These are phyloP conservation scores for Leucopsar rothschildi DNA, from an alignment of 2,113 vertebrate genomes.

Conservation along the genomic window DNA sequence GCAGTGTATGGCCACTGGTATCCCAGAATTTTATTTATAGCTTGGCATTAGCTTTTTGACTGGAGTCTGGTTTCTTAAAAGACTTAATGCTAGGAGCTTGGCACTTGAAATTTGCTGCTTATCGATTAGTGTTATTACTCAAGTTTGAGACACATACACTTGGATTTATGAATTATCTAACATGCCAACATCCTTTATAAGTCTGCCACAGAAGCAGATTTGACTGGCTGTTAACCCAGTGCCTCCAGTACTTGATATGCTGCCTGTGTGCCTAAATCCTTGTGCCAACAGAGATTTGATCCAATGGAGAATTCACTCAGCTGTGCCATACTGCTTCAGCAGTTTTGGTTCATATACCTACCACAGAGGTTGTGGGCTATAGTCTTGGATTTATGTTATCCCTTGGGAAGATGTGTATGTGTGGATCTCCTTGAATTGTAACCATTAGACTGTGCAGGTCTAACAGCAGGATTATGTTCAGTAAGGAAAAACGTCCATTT, in stretches of 20 bases:
- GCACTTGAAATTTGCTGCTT: background rate
- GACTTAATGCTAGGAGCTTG: background rate
- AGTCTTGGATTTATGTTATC: background rate
- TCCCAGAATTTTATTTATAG: background rate
- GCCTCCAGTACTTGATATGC: background rate
- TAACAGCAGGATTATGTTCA: background rate
- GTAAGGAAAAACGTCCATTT: background rate
- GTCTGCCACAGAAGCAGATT: background rate
- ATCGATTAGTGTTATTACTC: background rate
- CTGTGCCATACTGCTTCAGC: background rate
- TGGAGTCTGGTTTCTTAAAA: background rate
- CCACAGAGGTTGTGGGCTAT: background rate
- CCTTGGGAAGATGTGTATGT: background rate
- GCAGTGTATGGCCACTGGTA: background rate
- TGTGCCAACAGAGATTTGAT: background rate
- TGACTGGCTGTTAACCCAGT: background rate
- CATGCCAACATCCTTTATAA: background rate
- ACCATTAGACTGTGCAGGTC: background rate
- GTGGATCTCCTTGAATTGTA: background rate
- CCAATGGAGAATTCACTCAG: background rate
- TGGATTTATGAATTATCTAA: background rate
- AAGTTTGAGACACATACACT: background rate
- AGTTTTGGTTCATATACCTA: background rate
- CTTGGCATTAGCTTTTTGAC: background rate
- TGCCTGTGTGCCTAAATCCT: background rate